Base-by-base conservation (phyloP, 2,797 vertebrate species). In the Cichlasoma orientale region DNA sequence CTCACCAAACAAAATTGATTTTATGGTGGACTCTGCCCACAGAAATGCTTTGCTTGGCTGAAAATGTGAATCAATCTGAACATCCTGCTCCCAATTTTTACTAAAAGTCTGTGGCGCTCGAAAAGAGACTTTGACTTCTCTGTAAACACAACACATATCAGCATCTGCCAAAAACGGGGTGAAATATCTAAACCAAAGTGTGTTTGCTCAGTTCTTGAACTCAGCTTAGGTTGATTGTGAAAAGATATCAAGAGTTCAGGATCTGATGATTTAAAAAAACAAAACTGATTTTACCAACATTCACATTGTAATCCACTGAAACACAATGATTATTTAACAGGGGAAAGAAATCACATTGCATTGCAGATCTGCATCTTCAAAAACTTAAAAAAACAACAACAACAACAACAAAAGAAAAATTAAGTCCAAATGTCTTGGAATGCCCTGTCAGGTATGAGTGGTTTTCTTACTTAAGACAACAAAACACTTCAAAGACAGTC, bases 71-170 rank as follows among this genome's bases (percentile, higher is more conserved):
- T 93, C 86, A 87, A 29, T 75, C 71, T 84, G 79, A 71, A 79
- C 58, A 77, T 38, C 71, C 36, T 13, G 44, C 11, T 33, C 56
- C 19, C 44, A 11, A 38, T 80, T 75, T 84, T 80, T 31, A 66
- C 63, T 77, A 58, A 89, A 89, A 75, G 87, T 90, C 90, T 88
- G 76, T 86, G n/a, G 75, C 61, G 44, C 63, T 53, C 33, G 76
- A 85, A 87, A 73, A 80, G 73, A 92, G 88, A 91, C 91, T 91
- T 92, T 92, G 92, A 86, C 87, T 92, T 83, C 23, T 71, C 79
- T 90, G 85, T 82, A 77, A 74, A 88, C 88, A 86, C 82, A 88
- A 76, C 31, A 84, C 90, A 85, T 84, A 89, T 89, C 84, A 87
- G 77, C 23, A 23, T 8, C 80, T 33, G 52, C 74, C 23, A 78